Conservation (phyloP, 2,797 vertebrate genomes). For the Danio aesculapii region DNA sequence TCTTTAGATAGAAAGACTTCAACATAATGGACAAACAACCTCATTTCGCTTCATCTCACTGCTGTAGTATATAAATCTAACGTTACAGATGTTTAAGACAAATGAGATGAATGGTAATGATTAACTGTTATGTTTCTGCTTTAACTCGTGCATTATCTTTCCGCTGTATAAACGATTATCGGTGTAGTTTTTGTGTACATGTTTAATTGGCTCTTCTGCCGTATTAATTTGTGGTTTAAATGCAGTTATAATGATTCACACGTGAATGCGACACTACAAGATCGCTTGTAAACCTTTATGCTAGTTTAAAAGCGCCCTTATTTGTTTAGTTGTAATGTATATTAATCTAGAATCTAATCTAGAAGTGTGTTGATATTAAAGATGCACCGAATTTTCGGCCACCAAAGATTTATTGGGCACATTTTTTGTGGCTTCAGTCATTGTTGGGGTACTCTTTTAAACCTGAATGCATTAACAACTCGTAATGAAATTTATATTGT, state of each 20-base stretch:
- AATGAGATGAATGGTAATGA: not conserved
- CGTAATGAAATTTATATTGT: too few relatives aligned
- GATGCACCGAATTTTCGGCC: too few relatives aligned
- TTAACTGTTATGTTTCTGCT: not conserved
- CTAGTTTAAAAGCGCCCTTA: not conserved
- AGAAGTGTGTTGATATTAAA: too few relatives aligned
- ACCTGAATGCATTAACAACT: too few relatives aligned
- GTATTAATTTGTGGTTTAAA: not conserved
- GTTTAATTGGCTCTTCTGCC: not conserved
- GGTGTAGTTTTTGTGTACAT: not conserved
- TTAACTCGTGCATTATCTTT: not conserved
- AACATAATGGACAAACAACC: not conserved
- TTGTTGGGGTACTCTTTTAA: too few relatives aligned
- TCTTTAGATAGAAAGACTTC: constrained; percentile 8
- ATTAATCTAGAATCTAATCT: too few relatives aligned
- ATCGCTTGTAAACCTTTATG: not conserved
- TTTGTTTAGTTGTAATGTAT: not conserved
- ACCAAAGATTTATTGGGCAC: too few relatives aligned
- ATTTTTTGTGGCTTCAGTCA: too few relatives aligned
- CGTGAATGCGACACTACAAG: too few relatives aligned
- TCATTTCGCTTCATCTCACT: not conserved
- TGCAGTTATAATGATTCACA: not conserved
- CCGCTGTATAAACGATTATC: not conserved
- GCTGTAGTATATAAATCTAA: not conserved
- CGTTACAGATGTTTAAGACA: too few relatives aligned